These are phyloP conservation scores for Microctonus brassicae DNA, from an alignment of 2,888 invertebrate species.

Conservation along the genomic window DNA sequence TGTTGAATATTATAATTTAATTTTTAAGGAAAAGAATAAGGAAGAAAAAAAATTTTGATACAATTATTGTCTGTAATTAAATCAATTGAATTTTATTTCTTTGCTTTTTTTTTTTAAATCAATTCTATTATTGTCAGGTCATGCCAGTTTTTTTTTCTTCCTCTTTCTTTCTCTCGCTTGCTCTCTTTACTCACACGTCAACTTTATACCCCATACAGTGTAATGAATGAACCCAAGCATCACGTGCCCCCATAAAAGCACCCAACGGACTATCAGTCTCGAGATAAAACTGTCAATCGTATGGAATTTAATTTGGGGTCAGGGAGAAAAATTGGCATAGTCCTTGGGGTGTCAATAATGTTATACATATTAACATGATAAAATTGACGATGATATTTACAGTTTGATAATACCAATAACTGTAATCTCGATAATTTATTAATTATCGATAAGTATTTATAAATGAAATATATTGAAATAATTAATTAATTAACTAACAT, in stretches of 20 bases:
- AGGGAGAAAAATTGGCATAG: constrained; percentile 29
- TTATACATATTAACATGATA: neutral
- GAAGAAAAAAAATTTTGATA: neutral
- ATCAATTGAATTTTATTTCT: neutral
- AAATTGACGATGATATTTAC: constrained; percentile 12
- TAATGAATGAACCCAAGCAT: constrained; percentile 43
- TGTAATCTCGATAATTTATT: neutral
- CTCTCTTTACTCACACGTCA: neutral
- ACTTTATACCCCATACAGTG: constrained; percentile 46
- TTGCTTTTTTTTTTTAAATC: neutral
- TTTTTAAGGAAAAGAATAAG: neutral
- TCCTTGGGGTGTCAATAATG: constrained; percentile 30
- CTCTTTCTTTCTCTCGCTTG: neutral
- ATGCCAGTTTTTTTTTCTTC: no score
- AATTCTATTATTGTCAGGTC: no score
- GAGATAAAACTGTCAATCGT: constrained; percentile 49
- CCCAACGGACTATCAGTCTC: constrained; percentile 43
- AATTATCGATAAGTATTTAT: no score
- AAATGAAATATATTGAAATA: no score
- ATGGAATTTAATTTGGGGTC: constrained; percentile 54
- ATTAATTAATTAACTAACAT: no score
- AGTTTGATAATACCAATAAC: neutral
- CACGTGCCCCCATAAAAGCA: constrained; percentile 27
- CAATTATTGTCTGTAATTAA: neutral
- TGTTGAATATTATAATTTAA: no score